A percentile compares a stretch with the other conserved stretches of the same genome.
Conservation (phyloP, 37 sponge, comb jelly and placozoan species). For the Theonella swinhoei region DNA sequence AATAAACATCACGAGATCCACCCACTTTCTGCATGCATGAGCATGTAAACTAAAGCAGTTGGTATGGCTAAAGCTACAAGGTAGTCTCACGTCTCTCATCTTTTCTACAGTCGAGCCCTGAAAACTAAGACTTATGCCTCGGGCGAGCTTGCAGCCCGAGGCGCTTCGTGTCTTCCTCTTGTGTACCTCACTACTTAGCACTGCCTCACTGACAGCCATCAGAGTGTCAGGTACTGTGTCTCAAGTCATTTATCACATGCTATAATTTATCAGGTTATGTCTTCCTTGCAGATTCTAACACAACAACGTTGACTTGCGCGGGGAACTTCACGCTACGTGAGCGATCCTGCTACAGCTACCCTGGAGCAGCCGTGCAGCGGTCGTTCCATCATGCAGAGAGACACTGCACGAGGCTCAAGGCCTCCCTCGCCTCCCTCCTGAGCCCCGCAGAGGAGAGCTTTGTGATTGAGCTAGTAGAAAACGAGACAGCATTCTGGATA, state of each 20-base stretch:
- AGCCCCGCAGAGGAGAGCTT: constrained; percentile 42
- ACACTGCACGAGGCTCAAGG: constrained; percentile 3
- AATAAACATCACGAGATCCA: background rate
- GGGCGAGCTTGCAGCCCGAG: background rate
- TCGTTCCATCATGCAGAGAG: constrained; percentile 47
- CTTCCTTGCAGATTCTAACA: no score
- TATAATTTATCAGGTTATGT: no score
- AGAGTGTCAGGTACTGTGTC: background rate
- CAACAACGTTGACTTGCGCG: constrained; percentile 20
- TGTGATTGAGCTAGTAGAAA: constrained; percentile 19
- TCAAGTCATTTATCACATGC: no score
- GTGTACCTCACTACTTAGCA: background rate
- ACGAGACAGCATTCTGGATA: constrained; percentile 49
- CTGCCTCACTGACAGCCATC: constrained; percentile 5
- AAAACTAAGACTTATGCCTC: no score
- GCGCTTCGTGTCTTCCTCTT: background rate
- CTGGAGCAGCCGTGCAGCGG: constrained; percentile 1
- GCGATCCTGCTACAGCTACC: constrained; percentile 47
- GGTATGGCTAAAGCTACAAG: no score
- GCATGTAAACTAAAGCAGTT: no score
- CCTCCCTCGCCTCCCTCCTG: constrained; percentile 44
- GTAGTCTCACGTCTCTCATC: no score
- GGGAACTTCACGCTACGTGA: constrained; percentile 21
- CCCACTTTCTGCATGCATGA: background rate
- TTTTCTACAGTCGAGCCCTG: background rate